Evolutionary conservation across 2,888 invertebrate genomes (phyloP).

Genomic region (Emmelina monodactyla): DNA sequence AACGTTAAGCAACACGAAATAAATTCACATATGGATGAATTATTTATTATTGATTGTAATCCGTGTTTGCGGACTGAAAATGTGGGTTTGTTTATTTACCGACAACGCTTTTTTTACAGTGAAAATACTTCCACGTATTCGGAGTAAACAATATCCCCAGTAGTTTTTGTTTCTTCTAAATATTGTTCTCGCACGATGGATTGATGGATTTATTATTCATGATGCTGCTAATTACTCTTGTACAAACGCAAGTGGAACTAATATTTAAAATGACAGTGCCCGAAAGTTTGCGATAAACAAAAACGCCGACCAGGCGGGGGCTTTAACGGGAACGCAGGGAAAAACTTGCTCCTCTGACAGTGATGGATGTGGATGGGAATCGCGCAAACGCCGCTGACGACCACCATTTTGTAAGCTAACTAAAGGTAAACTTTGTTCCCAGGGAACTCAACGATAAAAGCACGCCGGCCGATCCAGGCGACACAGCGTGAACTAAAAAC

Average conservation of each 20-base stretch:
- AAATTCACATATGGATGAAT: conserved; percentile 44
- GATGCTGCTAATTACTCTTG: too few species aligned
- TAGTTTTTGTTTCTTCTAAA: too few species aligned
- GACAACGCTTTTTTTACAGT: too few species aligned
- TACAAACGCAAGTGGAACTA: too few species aligned
- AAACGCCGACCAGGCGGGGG: too few species aligned
- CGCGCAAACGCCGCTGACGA: conserved; percentile 32
- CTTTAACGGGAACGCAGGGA: conserved; percentile 44
- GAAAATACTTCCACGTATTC: too few species aligned
- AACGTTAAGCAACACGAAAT: conserved; percentile 50
- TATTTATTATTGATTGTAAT: conserved; percentile 47
- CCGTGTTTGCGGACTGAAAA: conserved; percentile 20
- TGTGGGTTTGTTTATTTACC: too few species aligned
- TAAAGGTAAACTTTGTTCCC: conserved; percentile 26
- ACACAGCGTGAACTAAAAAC: too few species aligned
- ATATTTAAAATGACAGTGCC: conserved; percentile 1
- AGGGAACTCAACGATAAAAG: conserved; percentile 2
- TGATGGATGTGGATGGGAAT: conserved; percentile 61
- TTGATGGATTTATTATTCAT: too few species aligned
- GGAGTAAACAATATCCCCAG: too few species aligned
- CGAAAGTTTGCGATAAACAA: conserved; percentile 1
- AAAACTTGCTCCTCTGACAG: conserved; percentile 53
- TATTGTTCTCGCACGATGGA: too few species aligned
- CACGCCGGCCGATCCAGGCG: too few species aligned
- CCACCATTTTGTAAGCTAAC: conserved; percentile 30